Percentiles rank a stretch among this genome's conserved stretches.
Evolutionary conservation across 1,140 invertebrate species (phyloP).

Genomic region (Heliothis subflexa): DNA sequence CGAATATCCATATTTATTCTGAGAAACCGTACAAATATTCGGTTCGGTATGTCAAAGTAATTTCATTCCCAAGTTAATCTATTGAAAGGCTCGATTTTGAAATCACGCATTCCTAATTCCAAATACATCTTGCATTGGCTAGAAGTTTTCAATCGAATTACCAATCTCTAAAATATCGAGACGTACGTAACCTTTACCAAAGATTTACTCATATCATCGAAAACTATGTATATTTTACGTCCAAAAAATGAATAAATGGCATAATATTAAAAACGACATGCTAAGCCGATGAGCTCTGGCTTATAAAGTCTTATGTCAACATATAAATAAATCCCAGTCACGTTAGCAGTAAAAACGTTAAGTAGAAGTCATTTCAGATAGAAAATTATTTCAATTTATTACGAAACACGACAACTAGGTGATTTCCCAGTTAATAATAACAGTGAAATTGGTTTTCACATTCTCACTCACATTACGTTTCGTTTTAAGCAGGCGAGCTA

Average conservation of each 20-base stretch:
- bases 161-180: constrained; percentile 37
- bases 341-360: constrained; percentile 20
- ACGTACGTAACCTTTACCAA: constrained; percentile 37
- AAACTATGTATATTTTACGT: constrained; percentile 15
- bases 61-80: constrained; percentile 33
- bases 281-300: constrained; percentile 32
- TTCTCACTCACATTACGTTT: constrained; percentile 5
- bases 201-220: constrained; percentile 39
- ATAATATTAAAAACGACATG: constrained; percentile 19
- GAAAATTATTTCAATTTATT: not conserved
- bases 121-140: constrained; percentile 23
- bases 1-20: constrained; percentile 23
- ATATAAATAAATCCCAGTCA: constrained; percentile 11
- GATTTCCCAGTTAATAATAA: not conserved
- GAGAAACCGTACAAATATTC: constrained; percentile 19
- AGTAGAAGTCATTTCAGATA: not conserved
- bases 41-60: constrained; percentile 38
- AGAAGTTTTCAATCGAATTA: constrained; percentile 23
- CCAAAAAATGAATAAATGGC: constrained; percentile 31
- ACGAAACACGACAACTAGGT: not conserved
- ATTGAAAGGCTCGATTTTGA: constrained; percentile 38
- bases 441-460: not conserved
- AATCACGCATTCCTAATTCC: constrained; percentile 39
- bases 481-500: not conserved
- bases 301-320: constrained; percentile 34